Evolutionary conservation across 2,113 vertebrate genomes (phyloP).

Genomic region (Zosterops pallidus): DNA sequence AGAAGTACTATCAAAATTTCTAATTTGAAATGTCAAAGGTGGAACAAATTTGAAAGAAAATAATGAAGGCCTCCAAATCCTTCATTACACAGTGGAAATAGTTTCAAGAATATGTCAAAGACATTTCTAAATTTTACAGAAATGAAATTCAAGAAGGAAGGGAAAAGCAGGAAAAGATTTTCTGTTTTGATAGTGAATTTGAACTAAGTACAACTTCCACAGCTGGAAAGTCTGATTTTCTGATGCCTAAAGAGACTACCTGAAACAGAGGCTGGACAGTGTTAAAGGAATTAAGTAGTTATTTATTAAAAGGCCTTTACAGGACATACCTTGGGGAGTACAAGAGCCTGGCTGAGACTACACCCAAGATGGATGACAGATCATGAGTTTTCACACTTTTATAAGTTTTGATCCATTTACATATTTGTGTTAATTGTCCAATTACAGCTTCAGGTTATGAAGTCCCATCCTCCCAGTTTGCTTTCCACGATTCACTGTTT

Average conservation of each 20-base stretch:
- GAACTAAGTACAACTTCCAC: not conserved
- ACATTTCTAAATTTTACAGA: not conserved
- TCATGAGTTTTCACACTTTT: not conserved
- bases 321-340: not conserved
- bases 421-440: not conserved
- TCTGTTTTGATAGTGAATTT: constrained; percentile 5
- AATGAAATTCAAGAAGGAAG: not conserved
- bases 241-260: not conserved
- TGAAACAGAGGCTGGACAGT: not conserved
- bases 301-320: not conserved
- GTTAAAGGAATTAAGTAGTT: not conserved
- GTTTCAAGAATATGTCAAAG: not conserved
- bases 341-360: not conserved
- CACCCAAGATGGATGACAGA: not conserved
- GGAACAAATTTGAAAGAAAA: constrained; percentile 23
- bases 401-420: not conserved
- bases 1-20: not conserved
- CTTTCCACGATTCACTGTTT: not conserved
- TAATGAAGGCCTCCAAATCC: constrained; percentile 9
- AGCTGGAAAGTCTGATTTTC: not conserved
- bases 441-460: not conserved
- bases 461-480: not conserved
- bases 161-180: not conserved
- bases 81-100: not conserved
- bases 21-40: not conserved